Conservation (phyloP, 2,113 vertebrate genomes). For the Corynorhinus townsendii region DNA sequence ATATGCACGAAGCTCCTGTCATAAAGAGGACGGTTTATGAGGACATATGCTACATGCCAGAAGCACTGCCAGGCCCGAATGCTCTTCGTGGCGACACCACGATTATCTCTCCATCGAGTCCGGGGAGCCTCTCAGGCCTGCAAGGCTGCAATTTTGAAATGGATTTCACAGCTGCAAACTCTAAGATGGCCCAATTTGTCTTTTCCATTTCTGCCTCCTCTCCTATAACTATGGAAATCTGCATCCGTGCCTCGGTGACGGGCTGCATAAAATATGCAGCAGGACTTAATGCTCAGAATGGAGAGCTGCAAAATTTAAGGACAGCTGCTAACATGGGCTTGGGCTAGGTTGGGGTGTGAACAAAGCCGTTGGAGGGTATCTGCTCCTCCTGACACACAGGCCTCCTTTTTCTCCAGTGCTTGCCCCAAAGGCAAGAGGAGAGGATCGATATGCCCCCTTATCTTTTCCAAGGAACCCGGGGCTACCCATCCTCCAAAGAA, state of each 20-base stretch:
- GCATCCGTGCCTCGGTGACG: not conserved
- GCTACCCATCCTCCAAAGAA: conserved; percentile 67
- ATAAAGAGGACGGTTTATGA: conserved; percentile 36
- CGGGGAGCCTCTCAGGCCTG: conserved; percentile 32
- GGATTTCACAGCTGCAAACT: conserved; percentile 66
- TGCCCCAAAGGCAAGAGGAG: not conserved
- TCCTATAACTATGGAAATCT: conserved; percentile 45
- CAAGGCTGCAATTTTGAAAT: conserved; percentile 46
- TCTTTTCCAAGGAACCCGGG: conserved; percentile 38
- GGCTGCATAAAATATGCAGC: conserved; percentile 49
- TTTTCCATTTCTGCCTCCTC: conserved; percentile 45
- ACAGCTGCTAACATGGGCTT: conserved; percentile 15
- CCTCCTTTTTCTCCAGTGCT: not conserved
- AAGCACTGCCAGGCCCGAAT: not conserved
- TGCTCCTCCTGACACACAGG: not conserved
- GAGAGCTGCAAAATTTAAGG: conserved; percentile 38
- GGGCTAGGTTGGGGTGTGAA: not conserved
- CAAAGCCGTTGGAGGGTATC: fast-evolving
- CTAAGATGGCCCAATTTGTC: conserved; percentile 66
- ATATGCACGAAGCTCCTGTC: not conserved
- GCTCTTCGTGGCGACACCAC: not conserved
- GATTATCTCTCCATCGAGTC: not conserved
- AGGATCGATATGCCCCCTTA: not conserved
- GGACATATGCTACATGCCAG: not conserved
- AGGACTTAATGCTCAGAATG: not conserved